These are phyloP conservation scores for Cheirogaleus major DNA, from an alignment of 2,797 vertebrate genomes.

Conservation along the genomic window DNA sequence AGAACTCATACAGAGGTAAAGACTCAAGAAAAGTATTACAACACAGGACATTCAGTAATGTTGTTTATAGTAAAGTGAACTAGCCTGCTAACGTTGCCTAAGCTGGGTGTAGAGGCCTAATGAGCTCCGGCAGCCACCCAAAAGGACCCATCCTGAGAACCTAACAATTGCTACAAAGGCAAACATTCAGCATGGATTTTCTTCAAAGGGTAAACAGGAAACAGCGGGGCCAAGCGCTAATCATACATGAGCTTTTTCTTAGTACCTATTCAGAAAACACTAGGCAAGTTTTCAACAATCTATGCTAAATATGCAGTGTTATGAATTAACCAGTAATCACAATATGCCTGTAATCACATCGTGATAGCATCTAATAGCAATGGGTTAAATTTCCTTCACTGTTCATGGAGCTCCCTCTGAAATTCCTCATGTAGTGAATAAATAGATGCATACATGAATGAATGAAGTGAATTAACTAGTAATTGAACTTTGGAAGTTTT, in stretches of 20 bases:
- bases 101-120: not conserved
- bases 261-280: not conserved
- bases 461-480: not conserved
- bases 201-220: conserved; percentile 54
- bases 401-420: not conserved
- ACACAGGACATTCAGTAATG: not conserved
- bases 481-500: not conserved
- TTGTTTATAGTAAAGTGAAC: conserved; percentile 48
- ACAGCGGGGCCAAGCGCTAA: not conserved
- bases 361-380: not conserved
- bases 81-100: not conserved
- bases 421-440: not conserved
- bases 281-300: conserved; percentile 31
- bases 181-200: not conserved
- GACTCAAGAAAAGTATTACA: not conserved
- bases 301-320: not conserved
- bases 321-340: conserved; percentile 22
- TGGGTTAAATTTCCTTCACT: conserved; percentile 16
- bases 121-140: not conserved
- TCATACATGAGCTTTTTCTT: not conserved
- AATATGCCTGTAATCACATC: not conserved
- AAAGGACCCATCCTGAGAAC: not conserved
- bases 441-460: not conserved
- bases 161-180: not conserved
- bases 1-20: conserved; percentile 36